phyloP scores from a whole-genome alignment of 2,113 vertebrate genomes.

The Salvelinus fontinalis region DNA sequence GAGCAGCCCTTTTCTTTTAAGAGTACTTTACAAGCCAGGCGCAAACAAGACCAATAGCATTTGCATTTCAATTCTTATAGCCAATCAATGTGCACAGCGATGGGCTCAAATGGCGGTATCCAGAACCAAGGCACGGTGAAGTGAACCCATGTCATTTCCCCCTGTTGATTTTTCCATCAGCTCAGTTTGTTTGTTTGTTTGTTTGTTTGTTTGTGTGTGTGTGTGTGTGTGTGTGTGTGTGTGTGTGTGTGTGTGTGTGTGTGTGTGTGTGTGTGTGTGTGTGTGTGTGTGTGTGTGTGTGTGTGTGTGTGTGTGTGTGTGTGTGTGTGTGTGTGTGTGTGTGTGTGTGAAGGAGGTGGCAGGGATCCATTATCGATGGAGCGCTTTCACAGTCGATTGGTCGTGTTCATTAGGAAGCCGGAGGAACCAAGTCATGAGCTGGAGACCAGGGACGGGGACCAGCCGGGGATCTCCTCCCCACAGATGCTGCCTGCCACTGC shows the following conservation, averaged over 20 bases:
- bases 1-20: background rate
- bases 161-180: slow-evolving; percentile 38
- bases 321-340: no score
- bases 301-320: no score
- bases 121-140: slow-evolving; percentile 6
- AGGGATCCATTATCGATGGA: slow-evolving; percentile 45
- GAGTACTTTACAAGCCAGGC: background rate
- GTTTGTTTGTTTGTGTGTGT: background rate
- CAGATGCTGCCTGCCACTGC: slow-evolving; percentile 46
- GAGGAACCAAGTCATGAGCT: slow-evolving; percentile 25
- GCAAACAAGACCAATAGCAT: slow-evolving; percentile 5
- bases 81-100: slow-evolving; percentile 6
- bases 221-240: background rate
- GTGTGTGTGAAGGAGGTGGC: background rate
- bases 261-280: no score
- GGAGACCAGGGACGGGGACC: slow-evolving; percentile 38
- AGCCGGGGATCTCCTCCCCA: slow-evolving; percentile 51
- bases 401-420: slow-evolving; percentile 24
- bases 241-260: background rate
- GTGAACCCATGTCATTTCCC: slow-evolving; percentile 15
- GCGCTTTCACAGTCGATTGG: slow-evolving; percentile 48
- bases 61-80: slow-evolving; percentile 25
- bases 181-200: background rate
- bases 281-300: no score
- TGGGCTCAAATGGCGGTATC: slow-evolving; percentile 12